Evolutionary conservation across 2,797 vertebrate genomes (phyloP), one percentile per base, ranked within the genome.

Genomic region (Muraenolepis orangiensis): DNA sequence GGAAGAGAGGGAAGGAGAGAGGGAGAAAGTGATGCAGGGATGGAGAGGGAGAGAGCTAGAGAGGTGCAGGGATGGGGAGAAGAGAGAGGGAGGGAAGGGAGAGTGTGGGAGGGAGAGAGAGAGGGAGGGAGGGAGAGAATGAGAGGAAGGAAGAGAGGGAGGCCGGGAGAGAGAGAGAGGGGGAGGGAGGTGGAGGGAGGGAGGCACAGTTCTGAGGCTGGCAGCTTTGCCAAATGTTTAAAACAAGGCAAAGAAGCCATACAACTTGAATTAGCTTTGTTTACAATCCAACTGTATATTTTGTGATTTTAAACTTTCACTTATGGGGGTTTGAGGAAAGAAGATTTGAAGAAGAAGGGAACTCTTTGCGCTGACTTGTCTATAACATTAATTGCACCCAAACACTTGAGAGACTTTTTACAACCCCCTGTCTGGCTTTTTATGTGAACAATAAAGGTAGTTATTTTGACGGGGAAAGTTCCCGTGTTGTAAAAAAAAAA

Each of bases 401-500:
- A n/a, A n/a, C 20, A 20, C 20, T n/a, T n/a, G 20, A 23, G 57
- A 23, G 57, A 57, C 51, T n/a, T 61, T 61, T 23, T 61, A 61
- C 57, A 12, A 61, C 23, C 8, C 10, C 57, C 26, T 26, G 57
- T 26, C 23, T n/a, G 23, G n/a, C 51, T 64, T 64, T 64, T 64
- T 64, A 64, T 26, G 57, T 28, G 57, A 23, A 64, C 57, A 64
- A 64, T 26, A 57, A 26, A 12, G 7, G 23, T 57, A 14, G 5
- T 23, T 57, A 57, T 57, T 20, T 20, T 51, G 18, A 51, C 46
- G n/a, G 2, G 6, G 64, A 2, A 57, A 0, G 34, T 28, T 61
- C 1, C 57, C 71, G 38, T 13, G 32, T 16, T 32, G 23, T n/a
- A n/a, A n/a, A 51, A 72, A 31, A 30, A 80, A 82, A 74, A 82